These are phyloP conservation scores for Nesidiocoris tenuis DNA, from an alignment of 2,888 invertebrate species.

Conservation along the genomic window DNA sequence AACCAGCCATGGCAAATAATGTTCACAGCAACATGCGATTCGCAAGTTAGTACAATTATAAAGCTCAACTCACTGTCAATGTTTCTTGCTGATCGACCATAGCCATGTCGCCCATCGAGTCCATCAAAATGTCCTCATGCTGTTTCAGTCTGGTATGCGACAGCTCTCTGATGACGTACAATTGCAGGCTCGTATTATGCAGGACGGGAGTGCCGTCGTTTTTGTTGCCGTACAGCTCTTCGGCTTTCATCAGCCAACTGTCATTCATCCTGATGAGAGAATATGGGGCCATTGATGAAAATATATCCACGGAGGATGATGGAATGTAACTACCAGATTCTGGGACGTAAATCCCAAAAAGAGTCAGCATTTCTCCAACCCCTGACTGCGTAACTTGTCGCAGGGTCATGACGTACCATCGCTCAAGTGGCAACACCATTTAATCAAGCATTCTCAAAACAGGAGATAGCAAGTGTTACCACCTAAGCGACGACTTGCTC, in stretches of 20 bases:
- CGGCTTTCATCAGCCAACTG: constrained; percentile 55
- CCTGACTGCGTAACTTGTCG: no score
- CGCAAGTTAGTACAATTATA: neutral
- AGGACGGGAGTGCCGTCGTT: constrained; percentile 79
- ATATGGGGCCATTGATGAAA: no score
- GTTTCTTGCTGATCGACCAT: constrained; percentile 48
- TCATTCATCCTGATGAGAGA: constrained; percentile 37
- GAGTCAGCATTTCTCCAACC: no score
- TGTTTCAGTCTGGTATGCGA: constrained; percentile 51
- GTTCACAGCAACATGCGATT: neutral
- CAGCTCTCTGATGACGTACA: constrained; percentile 62
- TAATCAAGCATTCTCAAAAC: no score
- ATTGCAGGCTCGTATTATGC: constrained; percentile 81
- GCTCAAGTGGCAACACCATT: no score
- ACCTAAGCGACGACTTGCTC: no score
- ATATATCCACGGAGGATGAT: no score
- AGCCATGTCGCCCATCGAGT: constrained; percentile 47
- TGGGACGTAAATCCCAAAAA: no score
- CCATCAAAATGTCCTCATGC: constrained; percentile 49
- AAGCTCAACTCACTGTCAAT: constrained; percentile 46
- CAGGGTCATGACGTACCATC: no score
- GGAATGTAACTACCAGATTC: no score
- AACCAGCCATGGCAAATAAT: no score
- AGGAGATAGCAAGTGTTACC: no score
- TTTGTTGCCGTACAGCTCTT: constrained; percentile 72